Conservation (phyloP, 2,113 vertebrate species). For the Dasyornis broadbenti region DNA sequence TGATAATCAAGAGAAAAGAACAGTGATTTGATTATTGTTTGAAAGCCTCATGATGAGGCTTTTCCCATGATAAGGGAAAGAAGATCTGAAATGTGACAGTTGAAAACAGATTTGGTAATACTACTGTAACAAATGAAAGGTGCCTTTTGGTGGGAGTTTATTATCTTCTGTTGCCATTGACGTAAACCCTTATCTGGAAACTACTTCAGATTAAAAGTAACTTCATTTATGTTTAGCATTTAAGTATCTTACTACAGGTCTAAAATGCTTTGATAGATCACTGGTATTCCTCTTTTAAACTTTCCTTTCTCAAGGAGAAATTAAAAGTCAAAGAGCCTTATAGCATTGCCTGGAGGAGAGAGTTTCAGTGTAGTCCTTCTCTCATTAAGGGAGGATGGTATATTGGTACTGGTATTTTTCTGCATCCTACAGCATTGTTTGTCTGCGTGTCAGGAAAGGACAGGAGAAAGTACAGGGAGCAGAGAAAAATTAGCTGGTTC, state of each 20-base stretch:
- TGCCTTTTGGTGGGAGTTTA: background rate
- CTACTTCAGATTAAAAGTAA: background rate
- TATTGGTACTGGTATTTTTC: background rate
- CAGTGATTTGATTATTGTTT: background rate
- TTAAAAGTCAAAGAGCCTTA: background rate
- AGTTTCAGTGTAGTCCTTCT: background rate
- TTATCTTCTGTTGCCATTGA: background rate
- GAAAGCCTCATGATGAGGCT: background rate
- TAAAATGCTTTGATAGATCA: background rate
- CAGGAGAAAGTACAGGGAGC: background rate
- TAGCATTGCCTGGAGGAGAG: background rate
- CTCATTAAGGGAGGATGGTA: background rate
- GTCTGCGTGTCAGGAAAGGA: background rate
- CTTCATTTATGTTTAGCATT: background rate
- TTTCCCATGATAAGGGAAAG: background rate
- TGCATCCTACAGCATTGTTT: background rate
- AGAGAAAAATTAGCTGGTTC: background rate
- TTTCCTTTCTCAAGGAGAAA: background rate
- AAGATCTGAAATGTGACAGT: background rate
- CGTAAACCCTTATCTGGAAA: background rate
- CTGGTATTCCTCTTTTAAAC: background rate
- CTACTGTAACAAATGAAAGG: background rate
- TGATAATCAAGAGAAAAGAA: background rate
- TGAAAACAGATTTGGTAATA: background rate
- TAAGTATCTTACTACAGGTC: background rate